These are phyloP conservation scores for Myrmecophaga tridactyla DNA, from an alignment of 2,113 vertebrate genomes.

Conservation along the genomic window DNA sequence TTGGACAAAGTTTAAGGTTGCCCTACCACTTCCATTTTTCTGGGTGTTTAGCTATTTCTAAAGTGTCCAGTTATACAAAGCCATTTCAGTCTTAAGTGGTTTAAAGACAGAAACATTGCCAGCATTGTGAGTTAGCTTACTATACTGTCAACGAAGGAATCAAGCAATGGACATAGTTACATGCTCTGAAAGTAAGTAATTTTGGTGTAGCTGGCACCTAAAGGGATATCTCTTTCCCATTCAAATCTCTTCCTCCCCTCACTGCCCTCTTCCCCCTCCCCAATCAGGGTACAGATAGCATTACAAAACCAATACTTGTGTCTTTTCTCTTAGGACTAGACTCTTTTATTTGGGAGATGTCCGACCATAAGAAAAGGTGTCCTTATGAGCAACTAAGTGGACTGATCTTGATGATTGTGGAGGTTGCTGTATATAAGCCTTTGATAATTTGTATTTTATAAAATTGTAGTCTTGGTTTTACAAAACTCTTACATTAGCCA, in stretches of 20 bases:
- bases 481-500: background rate
- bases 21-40: slow-evolving; percentile 8
- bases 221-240: background rate
- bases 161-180: slow-evolving; percentile 44
- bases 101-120: slow-evolving; percentile 47
- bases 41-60: background rate
- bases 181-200: slow-evolving; percentile 38
- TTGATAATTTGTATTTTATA: slow-evolving; percentile 31
- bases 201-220: background rate
- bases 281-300: background rate
- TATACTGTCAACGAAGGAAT: slow-evolving; percentile 56
- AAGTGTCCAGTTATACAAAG: slow-evolving; percentile 56
- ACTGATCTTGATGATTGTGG: background rate
- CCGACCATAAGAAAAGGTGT: background rate
- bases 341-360: background rate
- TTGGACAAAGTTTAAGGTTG: background rate
- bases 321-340: background rate
- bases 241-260: background rate
- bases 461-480: background rate
- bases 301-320: background rate
- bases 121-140: slow-evolving; percentile 35
- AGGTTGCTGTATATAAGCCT: background rate
- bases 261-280: background rate
- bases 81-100: slow-evolving; percentile 40
- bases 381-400: background rate